Evolutionary conservation across 2,113 vertebrate genomes (phyloP), one percentile per base, ranked within the genome.

Genomic region (Tetrax tetrax): DNA sequence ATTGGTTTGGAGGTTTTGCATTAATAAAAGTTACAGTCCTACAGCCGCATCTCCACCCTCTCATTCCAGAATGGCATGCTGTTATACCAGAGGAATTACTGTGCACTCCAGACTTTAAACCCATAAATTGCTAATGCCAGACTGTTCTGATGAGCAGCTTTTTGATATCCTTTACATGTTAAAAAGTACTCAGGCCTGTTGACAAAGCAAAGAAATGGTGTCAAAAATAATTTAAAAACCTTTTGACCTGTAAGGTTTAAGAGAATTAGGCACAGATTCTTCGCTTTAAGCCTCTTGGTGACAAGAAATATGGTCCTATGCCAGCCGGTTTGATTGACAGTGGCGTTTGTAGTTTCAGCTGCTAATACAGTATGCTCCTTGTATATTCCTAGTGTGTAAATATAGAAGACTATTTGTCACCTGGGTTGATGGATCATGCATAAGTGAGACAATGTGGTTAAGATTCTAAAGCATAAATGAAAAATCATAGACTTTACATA

Each of bases 401-500:
- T 99, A 98, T 99, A 99, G 99, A 98, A 99, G 97, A 98, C 97
- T 99, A 99, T 99, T 99, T 99, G 98, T 98, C 99, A 99, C 99
- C 98, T 98, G 96, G 95, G 97, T 96, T 98, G 98, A 98, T 99
- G 98, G 98, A 99, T 99, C 98, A 98, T 97, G 89, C 96, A 93
- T 97, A 98, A 99, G 98, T 97, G 98, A 99, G 98, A 98, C 98
- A 98, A 98, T 98, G 98, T 95, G 96, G 97, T 98, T 98, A 97
- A 98, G 96, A 97, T 98, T 98, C 98, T 98, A 96, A 97, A 97
- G 96, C 98, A 98, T 90, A 98, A 98, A 98, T 97, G 97, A 95
- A 97, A 98, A 98, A 80, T 71, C 77, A 86, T 95, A 97, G 98
- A 96, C 83, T 95, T 98, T 96, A 91, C 94, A 80, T 97, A 98